These are phyloP conservation scores for Ditula angustiorana DNA, from an alignment of 2,888 invertebrate genomes.

Conservation along the genomic window DNA sequence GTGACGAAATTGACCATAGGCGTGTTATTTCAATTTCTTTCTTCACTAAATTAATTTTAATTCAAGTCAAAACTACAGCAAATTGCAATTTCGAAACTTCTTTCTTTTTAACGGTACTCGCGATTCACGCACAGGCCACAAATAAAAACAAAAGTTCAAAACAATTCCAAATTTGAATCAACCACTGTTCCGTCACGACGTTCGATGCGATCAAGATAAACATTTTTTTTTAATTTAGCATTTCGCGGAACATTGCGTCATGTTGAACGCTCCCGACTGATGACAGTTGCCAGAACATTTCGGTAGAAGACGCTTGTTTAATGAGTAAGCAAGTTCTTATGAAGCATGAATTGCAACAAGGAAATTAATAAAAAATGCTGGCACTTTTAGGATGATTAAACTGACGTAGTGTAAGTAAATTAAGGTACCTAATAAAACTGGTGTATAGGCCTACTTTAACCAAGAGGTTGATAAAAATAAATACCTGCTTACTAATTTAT, in stretches of 20 bases:
- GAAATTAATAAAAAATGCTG: neutral
- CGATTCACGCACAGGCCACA: slow-evolving; percentile 14
- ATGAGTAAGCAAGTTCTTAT: slow-evolving; percentile 26
- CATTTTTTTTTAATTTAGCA: neutral
- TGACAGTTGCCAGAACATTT: slow-evolving; percentile 36
- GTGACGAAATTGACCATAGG: too few species aligned
- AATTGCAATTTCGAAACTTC: too few species aligned
- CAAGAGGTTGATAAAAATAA: too few species aligned
- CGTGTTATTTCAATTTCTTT: too few species aligned
- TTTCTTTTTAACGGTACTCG: neutral
- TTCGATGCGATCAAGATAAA: slow-evolving; percentile 31
- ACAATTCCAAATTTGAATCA: slow-evolving; percentile 36
- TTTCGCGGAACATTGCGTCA: slow-evolving; percentile 30
- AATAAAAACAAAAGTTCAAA: slow-evolving; percentile 28
- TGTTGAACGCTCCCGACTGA: slow-evolving; percentile 11
- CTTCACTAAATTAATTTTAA: too few species aligned
- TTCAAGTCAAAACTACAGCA: too few species aligned
- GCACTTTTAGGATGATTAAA: neutral
- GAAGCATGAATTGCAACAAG: neutral
- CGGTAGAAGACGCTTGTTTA: slow-evolving; percentile 28
- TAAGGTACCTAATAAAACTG: too few species aligned
- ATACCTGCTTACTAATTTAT: too few species aligned
- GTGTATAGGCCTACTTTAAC: too few species aligned
- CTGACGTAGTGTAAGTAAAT: too few species aligned
- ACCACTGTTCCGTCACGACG: slow-evolving; percentile 18